Conservation (phyloP, 1,140 invertebrate genomes). For the Drosophila mayri region DNA sequence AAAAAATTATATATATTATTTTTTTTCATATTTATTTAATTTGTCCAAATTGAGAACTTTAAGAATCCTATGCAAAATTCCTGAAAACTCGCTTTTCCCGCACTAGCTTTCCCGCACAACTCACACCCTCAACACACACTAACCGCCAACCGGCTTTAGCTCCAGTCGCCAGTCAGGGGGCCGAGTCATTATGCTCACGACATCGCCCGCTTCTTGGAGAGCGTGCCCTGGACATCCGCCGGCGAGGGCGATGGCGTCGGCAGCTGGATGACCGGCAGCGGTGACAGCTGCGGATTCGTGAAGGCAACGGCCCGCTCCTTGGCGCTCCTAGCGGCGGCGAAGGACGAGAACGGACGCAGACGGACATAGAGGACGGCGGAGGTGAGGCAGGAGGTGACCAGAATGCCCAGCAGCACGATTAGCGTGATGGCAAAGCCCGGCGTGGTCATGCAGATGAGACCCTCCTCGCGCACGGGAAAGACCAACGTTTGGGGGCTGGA, state of each 20-base stretch:
- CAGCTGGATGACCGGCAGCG: slow-evolving; percentile 67
- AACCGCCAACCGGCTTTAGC: background rate
- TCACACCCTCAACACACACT: background rate
- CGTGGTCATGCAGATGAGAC: slow-evolving; percentile 96
- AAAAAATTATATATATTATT: background rate
- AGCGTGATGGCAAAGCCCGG: slow-evolving; percentile 94
- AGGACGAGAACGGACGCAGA: slow-evolving; percentile 88
- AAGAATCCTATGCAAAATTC: background rate
- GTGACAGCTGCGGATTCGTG: slow-evolving; percentile 82
- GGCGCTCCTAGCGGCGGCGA: slow-evolving; percentile 83
- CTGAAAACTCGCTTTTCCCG: background rate
- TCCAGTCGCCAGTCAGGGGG: slow-evolving; percentile 16
- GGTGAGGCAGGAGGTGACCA: slow-evolving; percentile 92
- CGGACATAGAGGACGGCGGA: slow-evolving; percentile 93
- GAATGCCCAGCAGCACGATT: slow-evolving; percentile 91
- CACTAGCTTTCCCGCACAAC: slow-evolving; percentile 3
- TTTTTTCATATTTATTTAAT: background rate
- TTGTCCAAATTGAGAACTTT: background rate
- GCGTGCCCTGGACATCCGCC: slow-evolving; percentile 61
- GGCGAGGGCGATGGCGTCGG: slow-evolving; percentile 51
- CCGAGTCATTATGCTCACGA: slow-evolving; percentile 56
- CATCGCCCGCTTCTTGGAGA: slow-evolving; percentile 76
- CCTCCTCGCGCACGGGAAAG: slow-evolving; percentile 88
- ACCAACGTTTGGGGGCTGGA: slow-evolving; percentile 88
- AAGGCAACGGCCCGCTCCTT: slow-evolving; percentile 86